Base-by-base conservation (phyloP, 2,888 invertebrate genomes). In the Tipula unca region DNA sequence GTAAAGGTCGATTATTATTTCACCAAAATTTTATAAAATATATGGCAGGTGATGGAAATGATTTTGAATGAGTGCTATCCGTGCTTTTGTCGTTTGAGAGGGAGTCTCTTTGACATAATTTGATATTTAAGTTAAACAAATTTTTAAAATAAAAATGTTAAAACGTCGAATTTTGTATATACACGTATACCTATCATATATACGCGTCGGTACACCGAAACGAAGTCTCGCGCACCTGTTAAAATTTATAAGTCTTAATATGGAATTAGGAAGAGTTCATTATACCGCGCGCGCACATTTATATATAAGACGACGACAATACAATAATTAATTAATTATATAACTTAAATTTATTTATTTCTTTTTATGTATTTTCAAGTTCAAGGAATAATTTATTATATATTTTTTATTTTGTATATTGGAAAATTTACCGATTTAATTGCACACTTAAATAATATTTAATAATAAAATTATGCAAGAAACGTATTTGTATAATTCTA, bases 341-440 rank as follows among this genome's bases (percentile, higher is more conserved):
- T 69, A 69, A 69, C 25, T 69, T 69, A 69, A 20, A 69, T 10
- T 17, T 48, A 10, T n/a, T 48, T 48, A n/a, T 42, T 42, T 42
- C 3, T 3, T 69, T 25, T 69, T 25, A 54, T 54, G 17, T 17
- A 5, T 69, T 69, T 69, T 69, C 69, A 69, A 69, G 69, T 69
- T 69, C 69, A 69, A 69, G 69, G 48, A 48, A 48, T 48, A 48
- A n/a, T n/a, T n/a, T n/a, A n/a, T n/a, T n/a, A 48, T 48, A 17
- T 17, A 48, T 48, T 48, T 17, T 48, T n/a, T 48, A 6, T 48
- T 48, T 69, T 2, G 8, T 48, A 25, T 69, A 69, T 69, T 69
- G 69, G 69, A 48, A 69, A 69, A 69, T 69, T 69, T 69, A 69
- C 69, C 69, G 69, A 69, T 69, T 69, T 69, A 69, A 69, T 69